These are phyloP conservation scores for Agonopterix arenella DNA, from an alignment of 2,888 invertebrate species.

Conservation along the genomic window DNA sequence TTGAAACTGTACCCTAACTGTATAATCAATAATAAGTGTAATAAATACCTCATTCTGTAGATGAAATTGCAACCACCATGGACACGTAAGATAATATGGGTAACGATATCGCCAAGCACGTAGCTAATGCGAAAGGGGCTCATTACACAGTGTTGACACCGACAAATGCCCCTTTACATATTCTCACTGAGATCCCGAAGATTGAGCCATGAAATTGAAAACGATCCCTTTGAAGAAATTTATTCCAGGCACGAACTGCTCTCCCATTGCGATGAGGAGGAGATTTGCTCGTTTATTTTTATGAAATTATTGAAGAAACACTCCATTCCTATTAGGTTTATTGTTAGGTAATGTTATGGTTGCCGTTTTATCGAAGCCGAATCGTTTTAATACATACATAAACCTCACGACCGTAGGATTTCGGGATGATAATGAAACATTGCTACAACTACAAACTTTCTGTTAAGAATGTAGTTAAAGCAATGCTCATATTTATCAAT, in stretches of 20 bases:
- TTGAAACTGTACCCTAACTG: too few species aligned
- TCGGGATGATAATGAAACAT: too few species aligned
- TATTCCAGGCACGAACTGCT: slow-evolving; percentile 74
- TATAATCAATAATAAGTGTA: too few species aligned
- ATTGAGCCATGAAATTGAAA: slow-evolving; percentile 77
- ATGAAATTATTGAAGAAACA: slow-evolving; percentile 72
- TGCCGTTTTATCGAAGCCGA: too few species aligned
- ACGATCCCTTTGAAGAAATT: slow-evolving; percentile 75
- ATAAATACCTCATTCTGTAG: too few species aligned
- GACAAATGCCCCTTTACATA: slow-evolving; percentile 75
- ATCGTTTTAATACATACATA: too few species aligned
- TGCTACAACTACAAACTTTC: too few species aligned
- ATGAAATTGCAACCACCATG: slow-evolving; percentile 18
- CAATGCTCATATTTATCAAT: too few species aligned
- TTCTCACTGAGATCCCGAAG: slow-evolving; percentile 72
- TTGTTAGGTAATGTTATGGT: slow-evolving; percentile 3
- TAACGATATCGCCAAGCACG: slow-evolving; percentile 49
- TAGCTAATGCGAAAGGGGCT: slow-evolving; percentile 63
- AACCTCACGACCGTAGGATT: too few species aligned
- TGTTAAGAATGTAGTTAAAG: too few species aligned
- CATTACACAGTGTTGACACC: slow-evolving; percentile 74
- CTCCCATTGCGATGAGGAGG: slow-evolving; percentile 62
- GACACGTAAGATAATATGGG: slow-evolving; percentile 24
- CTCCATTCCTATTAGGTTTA: slow-evolving; percentile 41
- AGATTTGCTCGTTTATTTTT: slow-evolving; percentile 75